These are phyloP conservation scores for Dasypus novemcinctus DNA, from an alignment of 2,113 vertebrate species.

Conservation along the genomic window DNA sequence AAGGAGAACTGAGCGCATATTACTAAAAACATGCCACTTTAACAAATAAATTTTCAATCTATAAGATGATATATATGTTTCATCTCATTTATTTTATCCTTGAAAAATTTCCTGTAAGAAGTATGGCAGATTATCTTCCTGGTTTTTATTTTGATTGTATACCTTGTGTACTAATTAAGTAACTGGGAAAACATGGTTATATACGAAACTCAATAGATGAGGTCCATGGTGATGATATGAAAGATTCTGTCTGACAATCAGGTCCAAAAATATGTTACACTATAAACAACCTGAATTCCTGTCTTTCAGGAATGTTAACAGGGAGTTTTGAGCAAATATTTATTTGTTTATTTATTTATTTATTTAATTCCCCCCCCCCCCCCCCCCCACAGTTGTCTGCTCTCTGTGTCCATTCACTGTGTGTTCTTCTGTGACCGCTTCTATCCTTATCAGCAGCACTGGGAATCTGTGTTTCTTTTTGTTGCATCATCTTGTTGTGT, in stretches of 20 bases:
- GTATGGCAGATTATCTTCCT: background rate
- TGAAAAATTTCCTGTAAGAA: background rate
- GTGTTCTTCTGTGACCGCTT: no score
- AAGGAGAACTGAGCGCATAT: background rate
- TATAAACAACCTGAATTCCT: background rate
- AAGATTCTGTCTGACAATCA: background rate
- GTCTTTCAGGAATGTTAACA: background rate
- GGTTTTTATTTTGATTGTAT: background rate
- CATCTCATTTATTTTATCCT: background rate
- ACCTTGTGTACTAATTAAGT: background rate
- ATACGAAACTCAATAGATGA: background rate
- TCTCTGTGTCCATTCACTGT: no score
- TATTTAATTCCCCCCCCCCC: no score
- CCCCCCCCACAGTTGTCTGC: no score
- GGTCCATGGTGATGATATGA: fast-evolving
- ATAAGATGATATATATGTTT: background rate
- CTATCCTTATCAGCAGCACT: no score
- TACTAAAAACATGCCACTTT: background rate
- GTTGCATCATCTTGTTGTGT: no score
- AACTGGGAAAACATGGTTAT: background rate
- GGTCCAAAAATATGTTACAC: background rate
- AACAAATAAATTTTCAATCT: background rate
- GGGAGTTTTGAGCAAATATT: background rate
- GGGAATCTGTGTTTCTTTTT: no score
- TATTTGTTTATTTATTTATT: no score